Evolutionary conservation across 92 coral and sea anemone genomes (phyloP).

Genomic region (Montipora capitata): DNA sequence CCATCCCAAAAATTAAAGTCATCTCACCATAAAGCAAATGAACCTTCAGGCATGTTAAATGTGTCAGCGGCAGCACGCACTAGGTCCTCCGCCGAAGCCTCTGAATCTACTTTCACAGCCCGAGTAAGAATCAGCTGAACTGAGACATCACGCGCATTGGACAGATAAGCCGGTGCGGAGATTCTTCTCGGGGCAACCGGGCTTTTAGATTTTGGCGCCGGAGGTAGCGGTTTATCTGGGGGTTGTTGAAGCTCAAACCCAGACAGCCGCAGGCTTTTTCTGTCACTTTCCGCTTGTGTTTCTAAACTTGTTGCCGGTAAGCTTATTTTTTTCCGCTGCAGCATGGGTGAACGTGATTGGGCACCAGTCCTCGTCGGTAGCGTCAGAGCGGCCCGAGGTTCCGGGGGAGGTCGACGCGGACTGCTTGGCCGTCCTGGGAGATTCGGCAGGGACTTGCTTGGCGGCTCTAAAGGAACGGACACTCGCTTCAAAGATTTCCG

Average conservation of each 20-base stretch:
- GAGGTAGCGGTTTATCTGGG: slow-evolving; percentile 89
- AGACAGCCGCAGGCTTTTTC: slow-evolving; percentile 3
- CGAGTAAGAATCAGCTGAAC: slow-evolving; percentile 89
- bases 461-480: slow-evolving; percentile 53
- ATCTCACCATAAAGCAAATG: slow-evolving; percentile 80
- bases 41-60: slow-evolving; percentile 71
- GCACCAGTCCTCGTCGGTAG: neutral
- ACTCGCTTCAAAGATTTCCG: slow-evolving; percentile 90
- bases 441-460: slow-evolving; percentile 65
- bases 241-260: slow-evolving; percentile 78
- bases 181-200: slow-evolving; percentile 16
- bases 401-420: slow-evolving; percentile 54
- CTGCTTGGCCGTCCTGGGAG: slow-evolving; percentile 59
- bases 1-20: neutral
- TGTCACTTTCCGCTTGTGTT: neutral
- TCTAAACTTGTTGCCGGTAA: slow-evolving; percentile 17
- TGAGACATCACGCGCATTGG: slow-evolving; percentile 33
- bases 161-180: slow-evolving; percentile 9
- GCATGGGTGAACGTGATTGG: slow-evolving; percentile 30
- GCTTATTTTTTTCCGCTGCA: neutral
- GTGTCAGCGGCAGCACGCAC: slow-evolving; percentile 84
- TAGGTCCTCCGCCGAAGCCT: slow-evolving; percentile 72
- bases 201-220: slow-evolving; percentile 78
- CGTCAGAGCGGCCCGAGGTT: slow-evolving; percentile 30
- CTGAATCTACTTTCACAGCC: slow-evolving; percentile 76